Evolutionary conservation across 1,140 invertebrate species (phyloP), one percentile per base, ranked within the genome.

Genomic region (Bombus sylvicola): DNA sequence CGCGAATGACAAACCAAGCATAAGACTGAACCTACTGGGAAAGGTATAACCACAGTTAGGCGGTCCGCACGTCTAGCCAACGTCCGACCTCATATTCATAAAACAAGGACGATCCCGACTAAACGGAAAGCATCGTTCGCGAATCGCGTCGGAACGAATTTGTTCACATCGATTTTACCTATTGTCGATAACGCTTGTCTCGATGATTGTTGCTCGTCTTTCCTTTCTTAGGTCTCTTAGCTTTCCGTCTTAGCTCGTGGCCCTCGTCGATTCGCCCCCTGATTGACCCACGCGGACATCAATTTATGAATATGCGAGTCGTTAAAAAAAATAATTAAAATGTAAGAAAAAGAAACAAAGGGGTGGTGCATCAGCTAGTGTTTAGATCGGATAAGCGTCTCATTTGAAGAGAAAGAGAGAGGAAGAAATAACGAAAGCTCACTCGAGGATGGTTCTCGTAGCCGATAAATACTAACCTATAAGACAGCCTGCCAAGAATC

Each of bases 1-100:
- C 84, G 88, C 89, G 85, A 77, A 92, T 87, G 90, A 94, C 88
- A 90, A 92, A 93, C 85, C 87, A 92, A 93, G 86, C 86, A 93
- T 95, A 95, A 94, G 94, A 95, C 94, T 95, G 94, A 94, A 90
- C 92, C 93, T 94, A 91, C 91, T 91, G 92, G 73, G 66, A 82
- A 88, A 87, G 89, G 90, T 90, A 80, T 66, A 85, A 53, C 64
- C 85, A 25, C 37, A 87, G 81, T 90, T 89, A 74, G 28, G 89
- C 76, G 71, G 66, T 73, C 75, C 88, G 90, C 90, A 91, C 84
- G 87, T 59, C 34, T 80, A 15, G 71, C 78, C 86, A 62, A 39
- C 74, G 62, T 77, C 76, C 77, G 87, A 87, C 85, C 57, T 80
- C 89, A 81, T 90, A 90, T 88, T 91, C 89, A 90, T 91, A 88